phyloP scores from a whole-genome alignment of 1,140 invertebrate genomes.

The Drosophila lini region DNA sequence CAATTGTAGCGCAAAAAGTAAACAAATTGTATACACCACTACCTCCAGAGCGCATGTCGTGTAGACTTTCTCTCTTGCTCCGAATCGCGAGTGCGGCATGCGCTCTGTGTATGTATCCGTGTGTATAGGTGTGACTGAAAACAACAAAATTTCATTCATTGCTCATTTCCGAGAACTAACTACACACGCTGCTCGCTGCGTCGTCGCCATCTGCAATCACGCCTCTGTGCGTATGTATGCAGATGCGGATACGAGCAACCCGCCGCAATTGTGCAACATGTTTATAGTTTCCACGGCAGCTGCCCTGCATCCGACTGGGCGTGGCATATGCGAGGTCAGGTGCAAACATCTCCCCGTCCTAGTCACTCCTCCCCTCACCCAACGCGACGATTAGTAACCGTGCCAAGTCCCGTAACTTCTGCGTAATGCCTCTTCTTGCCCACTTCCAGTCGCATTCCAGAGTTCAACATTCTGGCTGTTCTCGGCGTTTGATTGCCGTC shows the following conservation, averaged over 20 bases:
- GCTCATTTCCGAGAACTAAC: conserved; percentile 73
- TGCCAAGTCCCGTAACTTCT: conserved; percentile 7
- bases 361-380: no score
- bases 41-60: conserved; percentile 46
- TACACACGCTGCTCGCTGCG: conserved; percentile 48
- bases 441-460: conserved; percentile 63
- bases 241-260: conserved; percentile 7
- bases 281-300: conserved; percentile 24
- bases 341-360: conserved; percentile 43
- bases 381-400: not conserved
- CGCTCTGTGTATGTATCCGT: conserved; percentile 11
- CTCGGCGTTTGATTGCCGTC: conserved; percentile 65
- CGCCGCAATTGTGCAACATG: conserved; percentile 15
- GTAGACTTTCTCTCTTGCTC: conserved; percentile 78
- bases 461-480: conserved; percentile 67
- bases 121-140: conserved; percentile 43
- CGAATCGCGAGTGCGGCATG: conserved; percentile 19
- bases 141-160: conserved; percentile 79
- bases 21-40: conserved; percentile 49
- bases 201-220: conserved; percentile 61
- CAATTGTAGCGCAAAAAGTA: conserved; percentile 55
- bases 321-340: conserved; percentile 49
- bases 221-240: conserved; percentile 6
- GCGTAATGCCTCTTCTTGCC: conserved; percentile 22
- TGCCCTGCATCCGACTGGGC: conserved; percentile 28